Evolutionary conservation across 2,113 vertebrate genomes (phyloP), one percentile per base, ranked within the genome.

Genomic region (Capra hircus): DNA sequence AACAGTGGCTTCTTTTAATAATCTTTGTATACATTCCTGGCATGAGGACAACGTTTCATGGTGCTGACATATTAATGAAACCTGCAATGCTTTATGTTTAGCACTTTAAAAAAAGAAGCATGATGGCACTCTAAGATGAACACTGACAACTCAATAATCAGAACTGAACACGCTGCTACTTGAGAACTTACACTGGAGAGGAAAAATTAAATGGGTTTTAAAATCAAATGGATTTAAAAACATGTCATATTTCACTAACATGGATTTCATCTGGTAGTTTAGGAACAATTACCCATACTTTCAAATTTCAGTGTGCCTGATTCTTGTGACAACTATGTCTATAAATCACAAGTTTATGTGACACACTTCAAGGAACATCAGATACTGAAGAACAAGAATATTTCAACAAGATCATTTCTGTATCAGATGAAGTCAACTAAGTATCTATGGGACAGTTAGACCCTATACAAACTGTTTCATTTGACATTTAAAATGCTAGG

Each of bases 221-320:
- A 92, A 87, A 14, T 43, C 36, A 77, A 77, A 43, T 27, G 40
- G 71, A 13, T 77, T 27, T 77, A 27, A 77, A 77, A 43, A 27
- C 11, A 45, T 19, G 25, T 53, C 53, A 60, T 12, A 57, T 30
- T 96, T 71, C 80, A 95, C 90, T 88, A 88, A 7, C 50, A 48
- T 6, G n/a, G 45, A 19, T 93, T 98, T 45, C 83, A 95, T 60
- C 55, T 94, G 45, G 82, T 45, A 94, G 93, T 91, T 83, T 30
- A 86, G 57, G 21, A 96, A 59, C 89, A 97, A 94, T 94, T 2
- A 0, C 8, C 36, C 23, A 64, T 0, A 4, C 30, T 74, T 91
- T 59, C n/a, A 82, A 87, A 95, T 53, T 36, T 28, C 59, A 43
- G 8, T 62, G 36, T 55, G 95, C 25, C 50, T 45, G 40, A 33